phyloP scores from a whole-genome alignment of 2,888 invertebrate species.

The Stenolophus ochropezus region DNA sequence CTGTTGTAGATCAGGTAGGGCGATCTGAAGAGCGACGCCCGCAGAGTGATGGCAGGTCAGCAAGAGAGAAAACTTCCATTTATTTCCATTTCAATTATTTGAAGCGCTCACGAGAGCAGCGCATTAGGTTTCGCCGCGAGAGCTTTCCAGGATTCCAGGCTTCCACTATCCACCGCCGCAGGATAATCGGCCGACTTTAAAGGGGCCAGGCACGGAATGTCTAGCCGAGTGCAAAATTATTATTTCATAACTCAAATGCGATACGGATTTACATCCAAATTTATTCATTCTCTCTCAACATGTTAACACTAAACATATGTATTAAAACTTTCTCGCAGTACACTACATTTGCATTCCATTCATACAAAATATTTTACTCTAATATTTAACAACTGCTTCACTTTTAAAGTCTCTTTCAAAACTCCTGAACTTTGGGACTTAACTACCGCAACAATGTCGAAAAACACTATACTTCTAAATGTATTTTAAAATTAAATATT shows the following conservation, averaged over 20 bases:
- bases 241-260: not conserved
- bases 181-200: not conserved
- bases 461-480: too few species aligned
- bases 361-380: too few species aligned
- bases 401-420: too few species aligned
- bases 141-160: not conserved
- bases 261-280: not conserved
- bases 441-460: too few species aligned
- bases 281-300: too few species aligned
- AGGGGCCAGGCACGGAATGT: not conserved
- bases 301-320: too few species aligned
- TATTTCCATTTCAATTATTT: slow-evolving; percentile 51
- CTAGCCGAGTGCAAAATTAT: not conserved
- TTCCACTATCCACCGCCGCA: not conserved
- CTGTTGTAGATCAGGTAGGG: not conserved
- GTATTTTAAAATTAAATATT: too few species aligned
- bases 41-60: slow-evolving; percentile 25
- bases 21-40: not conserved
- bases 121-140: slow-evolving; percentile 44
- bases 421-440: too few species aligned
- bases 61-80: slow-evolving; percentile 43
- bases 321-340: too few species aligned
- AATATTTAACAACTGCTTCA: too few species aligned
- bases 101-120: slow-evolving; percentile 29
- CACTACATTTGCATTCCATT: too few species aligned